Base-by-base conservation (phyloP, 2,888 invertebrate genomes). In the Ethmia dodecea region DNA sequence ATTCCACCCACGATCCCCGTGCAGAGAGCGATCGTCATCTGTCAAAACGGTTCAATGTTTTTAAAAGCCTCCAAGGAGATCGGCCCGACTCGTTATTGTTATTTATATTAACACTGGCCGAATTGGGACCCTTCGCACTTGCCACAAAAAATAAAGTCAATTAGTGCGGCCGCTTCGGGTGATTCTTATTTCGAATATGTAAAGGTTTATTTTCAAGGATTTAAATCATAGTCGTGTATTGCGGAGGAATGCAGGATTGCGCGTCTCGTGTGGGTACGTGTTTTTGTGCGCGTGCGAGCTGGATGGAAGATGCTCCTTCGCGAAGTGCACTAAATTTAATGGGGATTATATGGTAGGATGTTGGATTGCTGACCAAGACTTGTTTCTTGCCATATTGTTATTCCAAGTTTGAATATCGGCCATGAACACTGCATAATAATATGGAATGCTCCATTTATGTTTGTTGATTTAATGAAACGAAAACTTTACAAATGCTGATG, bases 191-290 rank as follows among this genome's bases (percentile, higher is more conserved):
- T 35, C 33, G 31, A 40, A 43, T 35, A 35, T 28, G 25, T 36
- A 41, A 60, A 66, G 49, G 57, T 58, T 47, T 43, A 45, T 26
- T 54, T 64, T 66, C 39, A 45, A 43, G 44, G 39, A 28, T 33
- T 31, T 34, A 29, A 43, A 28, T 45, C n/a, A n/a, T n/a, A n/a
- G n/a, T n/a, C n/a, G n/a, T 44, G 39, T 67, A 70, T 60, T 58
- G 59, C 55, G 63, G 69, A 68, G 81, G 81, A 80, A 83, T 83
- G 83, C 74, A 69, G 71, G 78, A 79, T 78, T 80, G 81, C 77
- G 78, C 69, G 65, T 58, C 60, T 66, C 64, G 60, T 52, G 73
- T 71, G 81, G 78, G 79, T 80, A 80, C 76, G 62, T 51, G 63
- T 81, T 84, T 84, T 84, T 51, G 83, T 74, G 77, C 52, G 71